phyloP scores from a whole-genome alignment of 2,797 vertebrate species.

The Spheniscus humboldti region DNA sequence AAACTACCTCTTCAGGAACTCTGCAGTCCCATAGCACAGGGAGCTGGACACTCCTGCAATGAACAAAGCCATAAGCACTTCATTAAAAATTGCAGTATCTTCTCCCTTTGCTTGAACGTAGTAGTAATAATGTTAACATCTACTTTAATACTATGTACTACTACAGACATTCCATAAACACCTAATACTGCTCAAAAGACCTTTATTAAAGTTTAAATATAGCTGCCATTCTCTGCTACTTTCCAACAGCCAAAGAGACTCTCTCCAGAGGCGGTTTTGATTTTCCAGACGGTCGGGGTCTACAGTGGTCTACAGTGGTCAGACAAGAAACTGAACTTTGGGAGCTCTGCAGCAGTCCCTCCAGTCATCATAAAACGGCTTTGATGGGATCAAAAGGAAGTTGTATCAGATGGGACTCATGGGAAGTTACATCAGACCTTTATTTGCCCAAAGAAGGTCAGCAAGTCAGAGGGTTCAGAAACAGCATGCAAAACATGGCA shows the following conservation, averaged over 20 bases:
- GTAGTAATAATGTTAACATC: neutral
- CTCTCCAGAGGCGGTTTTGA: neutral
- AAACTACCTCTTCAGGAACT: neutral
- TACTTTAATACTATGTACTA: neutral
- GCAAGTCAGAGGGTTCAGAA: constrained; percentile 48
- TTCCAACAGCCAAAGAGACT: neutral
- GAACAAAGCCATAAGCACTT: neutral
- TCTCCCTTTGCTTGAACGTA: neutral
- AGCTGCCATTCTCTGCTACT: constrained; percentile 9
- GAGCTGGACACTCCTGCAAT: neutral
- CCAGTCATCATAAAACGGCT: neutral
- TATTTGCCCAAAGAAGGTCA: constrained; percentile 53
- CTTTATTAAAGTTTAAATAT: constrained; percentile 15
- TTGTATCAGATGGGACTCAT: neutral
- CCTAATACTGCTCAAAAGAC: neutral
- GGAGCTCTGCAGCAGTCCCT: constrained; percentile 5
- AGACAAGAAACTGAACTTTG: constrained; percentile 9
- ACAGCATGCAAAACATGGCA: constrained; percentile 50
- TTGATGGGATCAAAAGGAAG: constrained; percentile 44
- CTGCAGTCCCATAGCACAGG: neutral
- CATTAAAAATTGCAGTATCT: neutral
- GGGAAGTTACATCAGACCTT: constrained; percentile 57
- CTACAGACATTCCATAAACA: constrained; percentile 31
- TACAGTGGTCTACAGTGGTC: neutral
- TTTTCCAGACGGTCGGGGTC: neutral